phyloP scores from a whole-genome alignment of 2,797 vertebrate genomes.

The Lateolabrax maculatus region DNA sequence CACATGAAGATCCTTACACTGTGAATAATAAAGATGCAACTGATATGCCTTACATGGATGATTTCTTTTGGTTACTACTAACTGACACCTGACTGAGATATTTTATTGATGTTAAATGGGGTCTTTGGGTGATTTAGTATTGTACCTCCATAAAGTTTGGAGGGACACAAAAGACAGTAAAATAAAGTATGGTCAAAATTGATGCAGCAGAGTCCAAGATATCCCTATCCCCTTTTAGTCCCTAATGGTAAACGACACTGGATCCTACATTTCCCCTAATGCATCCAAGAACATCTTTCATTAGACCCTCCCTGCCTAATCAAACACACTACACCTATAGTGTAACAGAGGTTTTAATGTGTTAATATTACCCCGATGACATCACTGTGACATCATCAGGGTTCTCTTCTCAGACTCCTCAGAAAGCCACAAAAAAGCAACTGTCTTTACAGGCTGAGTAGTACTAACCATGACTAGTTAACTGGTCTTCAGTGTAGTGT shows the following conservation, averaged over 20 bases:
- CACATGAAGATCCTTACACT: not conserved
- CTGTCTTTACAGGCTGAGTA: no score
- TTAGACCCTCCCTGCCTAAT: not conserved
- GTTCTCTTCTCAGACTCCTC: no score
- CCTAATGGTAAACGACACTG: no score
- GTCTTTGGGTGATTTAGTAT: not conserved
- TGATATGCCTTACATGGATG: slow-evolving; percentile 3
- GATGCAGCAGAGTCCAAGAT: not conserved
- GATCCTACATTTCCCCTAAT: no score
- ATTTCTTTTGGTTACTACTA: not conserved
- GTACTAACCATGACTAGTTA: no score
- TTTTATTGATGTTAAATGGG: not conserved
- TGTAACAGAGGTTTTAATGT: no score
- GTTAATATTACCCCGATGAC: no score
- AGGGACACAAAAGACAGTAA: not conserved
- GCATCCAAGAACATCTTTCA: not conserved
- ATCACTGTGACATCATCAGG: no score
- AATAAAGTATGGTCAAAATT: not conserved
- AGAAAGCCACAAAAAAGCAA: no score
- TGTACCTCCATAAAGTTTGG: not conserved
- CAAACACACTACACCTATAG: no score
- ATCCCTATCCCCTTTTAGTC: no score
- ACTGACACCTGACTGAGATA: not conserved
- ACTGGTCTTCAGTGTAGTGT: no score
- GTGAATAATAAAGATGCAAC: slow-evolving; percentile 47